A percentile compares a stretch with the other conserved stretches of the same genome.
Conservation (phyloP, 2,797 vertebrate genomes). For the Echeneis naucrates region DNA sequence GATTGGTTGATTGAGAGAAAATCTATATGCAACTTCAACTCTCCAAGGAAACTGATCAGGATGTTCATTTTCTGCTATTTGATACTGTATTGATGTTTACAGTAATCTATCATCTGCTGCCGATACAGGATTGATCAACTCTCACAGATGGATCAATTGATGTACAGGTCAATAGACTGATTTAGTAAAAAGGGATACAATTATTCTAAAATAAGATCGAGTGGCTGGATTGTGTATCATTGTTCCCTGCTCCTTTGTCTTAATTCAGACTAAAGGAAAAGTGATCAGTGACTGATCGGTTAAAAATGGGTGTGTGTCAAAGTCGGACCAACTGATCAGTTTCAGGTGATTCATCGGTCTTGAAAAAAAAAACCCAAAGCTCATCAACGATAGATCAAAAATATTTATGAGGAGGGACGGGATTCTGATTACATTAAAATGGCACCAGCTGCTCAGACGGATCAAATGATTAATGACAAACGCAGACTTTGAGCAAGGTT, state of each 20-base stretch:
- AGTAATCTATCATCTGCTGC: background rate
- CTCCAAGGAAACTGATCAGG: background rate
- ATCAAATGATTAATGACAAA: background rate
- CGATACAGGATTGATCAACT: background rate
- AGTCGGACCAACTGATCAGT: background rate
- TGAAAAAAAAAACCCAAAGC: background rate
- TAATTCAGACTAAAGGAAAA: background rate
- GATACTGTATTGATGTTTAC: background rate
- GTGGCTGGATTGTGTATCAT: background rate
- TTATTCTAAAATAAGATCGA: background rate
- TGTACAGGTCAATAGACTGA: background rate
- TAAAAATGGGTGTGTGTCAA: background rate
- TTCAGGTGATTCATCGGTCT: background rate
- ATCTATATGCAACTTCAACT: background rate
- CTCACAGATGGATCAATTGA: background rate
- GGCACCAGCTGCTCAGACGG: background rate
- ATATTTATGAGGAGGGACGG: background rate
- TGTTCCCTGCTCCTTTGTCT: background rate
- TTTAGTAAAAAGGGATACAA: background rate
- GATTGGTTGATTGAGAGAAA: background rate
- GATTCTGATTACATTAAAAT: background rate
- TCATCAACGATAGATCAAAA: conserved; percentile 2
- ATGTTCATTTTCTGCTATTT: background rate
- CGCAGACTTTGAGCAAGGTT: background rate
- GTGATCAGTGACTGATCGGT: background rate